Conservation (phyloP, 2,113 vertebrate genomes). For the Leucoraja erinaceus region DNA sequence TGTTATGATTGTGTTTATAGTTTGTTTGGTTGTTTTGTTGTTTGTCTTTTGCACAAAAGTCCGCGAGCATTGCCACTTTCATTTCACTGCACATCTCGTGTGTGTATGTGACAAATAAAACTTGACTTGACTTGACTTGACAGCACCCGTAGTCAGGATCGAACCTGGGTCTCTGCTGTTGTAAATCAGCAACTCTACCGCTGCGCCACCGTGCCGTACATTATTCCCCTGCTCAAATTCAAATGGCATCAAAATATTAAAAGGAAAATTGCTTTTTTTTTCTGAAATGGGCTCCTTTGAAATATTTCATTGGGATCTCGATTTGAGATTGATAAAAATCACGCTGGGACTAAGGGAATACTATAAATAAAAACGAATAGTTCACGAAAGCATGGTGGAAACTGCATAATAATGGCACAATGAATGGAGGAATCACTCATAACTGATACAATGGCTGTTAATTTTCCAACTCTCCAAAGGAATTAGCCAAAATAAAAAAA, state of each 20-base stretch:
- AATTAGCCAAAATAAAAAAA: background rate
- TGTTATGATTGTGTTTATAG: too few species aligned
- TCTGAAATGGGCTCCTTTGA: background rate
- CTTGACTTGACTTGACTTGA: too few species aligned
- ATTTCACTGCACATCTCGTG: too few species aligned
- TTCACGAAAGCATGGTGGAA: background rate
- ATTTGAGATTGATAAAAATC: background rate
- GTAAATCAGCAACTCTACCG: too few species aligned
- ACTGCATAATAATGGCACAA: background rate
- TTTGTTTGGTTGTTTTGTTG: too few species aligned
- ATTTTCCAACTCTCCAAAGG: background rate
- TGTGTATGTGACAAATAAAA: too few species aligned
- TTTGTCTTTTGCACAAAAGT: too few species aligned
- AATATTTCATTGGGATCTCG: background rate
- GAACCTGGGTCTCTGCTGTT: too few species aligned
- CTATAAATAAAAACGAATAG: background rate
- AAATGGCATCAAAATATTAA: background rate
- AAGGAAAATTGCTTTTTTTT: background rate
- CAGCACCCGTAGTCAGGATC: too few species aligned
- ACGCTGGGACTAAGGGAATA: background rate
- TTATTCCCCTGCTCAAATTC: background rate
- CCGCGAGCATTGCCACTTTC: too few species aligned
- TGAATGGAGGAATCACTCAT: background rate
- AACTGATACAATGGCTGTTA: background rate
- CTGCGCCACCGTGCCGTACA: too few species aligned